Evolutionary conservation across 1,140 invertebrate species (phyloP).

Genomic region (Aradophagus sp.): DNA sequence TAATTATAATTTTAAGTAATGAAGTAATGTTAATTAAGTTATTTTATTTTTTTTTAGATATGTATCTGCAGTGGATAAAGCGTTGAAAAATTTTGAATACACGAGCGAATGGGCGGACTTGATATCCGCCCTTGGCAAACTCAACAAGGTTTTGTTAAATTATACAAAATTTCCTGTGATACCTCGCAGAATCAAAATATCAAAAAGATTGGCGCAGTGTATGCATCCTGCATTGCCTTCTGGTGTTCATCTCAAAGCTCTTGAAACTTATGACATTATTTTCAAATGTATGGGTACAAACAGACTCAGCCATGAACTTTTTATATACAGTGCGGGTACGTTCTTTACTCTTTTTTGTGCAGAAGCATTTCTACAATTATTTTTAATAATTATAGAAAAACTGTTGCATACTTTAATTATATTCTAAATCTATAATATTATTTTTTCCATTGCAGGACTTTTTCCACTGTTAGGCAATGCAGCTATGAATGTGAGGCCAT

Average conservation of each 20-base stretch:
- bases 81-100: slow-evolving; percentile 93
- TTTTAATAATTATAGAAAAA: not conserved
- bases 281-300: slow-evolving; percentile 93
- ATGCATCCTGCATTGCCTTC: slow-evolving; percentile 94
- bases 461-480: slow-evolving; percentile 93
- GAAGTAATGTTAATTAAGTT: slow-evolving; percentile 7
- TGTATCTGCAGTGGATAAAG: slow-evolving; percentile 89
- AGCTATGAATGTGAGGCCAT: slow-evolving; percentile 92
- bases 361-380: not conserved
- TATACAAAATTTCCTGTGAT: slow-evolving; percentile 92
- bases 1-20: slow-evolving; percentile 45
- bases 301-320: slow-evolving; percentile 87
- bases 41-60: slow-evolving; percentile 73
- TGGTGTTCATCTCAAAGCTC: slow-evolving; percentile 93
- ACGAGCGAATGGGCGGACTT: slow-evolving; percentile 97
- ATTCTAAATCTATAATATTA: not conserved
- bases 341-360: slow-evolving; percentile 4
- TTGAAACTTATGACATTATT: slow-evolving; percentile 95
- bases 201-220: slow-evolving; percentile 95
- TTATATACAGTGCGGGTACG: slow-evolving; percentile 88
- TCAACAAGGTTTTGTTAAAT: slow-evolving; percentile 89
- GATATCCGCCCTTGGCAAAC: slow-evolving; percentile 92
- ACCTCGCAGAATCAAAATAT: slow-evolving; percentile 91
- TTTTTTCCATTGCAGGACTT: slow-evolving; percentile 78
- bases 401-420: too few relatives aligned